Percentiles rank a stretch among this genome's conserved stretches.
These are phyloP conservation scores for Lycaon pictus DNA, from an alignment of 2,113 vertebrate genomes.

Conservation along the genomic window DNA sequence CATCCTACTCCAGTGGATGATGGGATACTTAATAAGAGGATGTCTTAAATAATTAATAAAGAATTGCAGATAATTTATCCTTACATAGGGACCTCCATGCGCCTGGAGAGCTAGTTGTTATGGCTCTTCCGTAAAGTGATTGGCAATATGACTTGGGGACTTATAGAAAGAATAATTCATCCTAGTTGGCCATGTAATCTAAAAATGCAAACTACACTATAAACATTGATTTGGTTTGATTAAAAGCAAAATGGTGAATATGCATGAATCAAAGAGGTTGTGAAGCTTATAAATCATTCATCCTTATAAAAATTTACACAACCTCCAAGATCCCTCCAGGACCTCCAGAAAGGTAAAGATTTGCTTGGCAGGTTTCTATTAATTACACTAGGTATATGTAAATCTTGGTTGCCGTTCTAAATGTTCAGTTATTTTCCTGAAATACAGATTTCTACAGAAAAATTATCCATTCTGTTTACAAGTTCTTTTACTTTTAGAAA, in stretches of 20 bases:
- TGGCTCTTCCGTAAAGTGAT: not conserved
- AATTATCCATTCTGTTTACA: not conserved
- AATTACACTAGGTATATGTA: not conserved
- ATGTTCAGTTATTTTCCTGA: constrained; percentile 40
- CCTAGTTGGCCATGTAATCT: not conserved
- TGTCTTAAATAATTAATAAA: constrained; percentile 40
- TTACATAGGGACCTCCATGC: not conserved
- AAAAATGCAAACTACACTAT: constrained; percentile 46
- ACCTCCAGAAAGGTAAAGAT: constrained; percentile 20
- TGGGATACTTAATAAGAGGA: not conserved
- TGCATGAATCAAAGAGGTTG: not conserved
- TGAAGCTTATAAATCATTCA: constrained; percentile 22
- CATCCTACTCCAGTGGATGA: not conserved
- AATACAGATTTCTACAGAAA: constrained; percentile 19
- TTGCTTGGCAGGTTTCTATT: constrained; percentile 24
- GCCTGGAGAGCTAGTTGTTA: not conserved
- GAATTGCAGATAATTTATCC: not conserved
- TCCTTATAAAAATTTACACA: not conserved
- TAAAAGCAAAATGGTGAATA: not conserved
- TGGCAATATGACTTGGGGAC: constrained; percentile 38
- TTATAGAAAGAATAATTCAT: constrained; percentile 45
- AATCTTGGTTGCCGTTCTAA: constrained; percentile 17
- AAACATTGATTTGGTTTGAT: constrained; percentile 22
- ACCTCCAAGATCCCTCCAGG: not conserved
- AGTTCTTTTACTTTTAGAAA: constrained; percentile 17